Conservation (phyloP, 2,797 vertebrate species). For the Sebastes oblongus region DNA sequence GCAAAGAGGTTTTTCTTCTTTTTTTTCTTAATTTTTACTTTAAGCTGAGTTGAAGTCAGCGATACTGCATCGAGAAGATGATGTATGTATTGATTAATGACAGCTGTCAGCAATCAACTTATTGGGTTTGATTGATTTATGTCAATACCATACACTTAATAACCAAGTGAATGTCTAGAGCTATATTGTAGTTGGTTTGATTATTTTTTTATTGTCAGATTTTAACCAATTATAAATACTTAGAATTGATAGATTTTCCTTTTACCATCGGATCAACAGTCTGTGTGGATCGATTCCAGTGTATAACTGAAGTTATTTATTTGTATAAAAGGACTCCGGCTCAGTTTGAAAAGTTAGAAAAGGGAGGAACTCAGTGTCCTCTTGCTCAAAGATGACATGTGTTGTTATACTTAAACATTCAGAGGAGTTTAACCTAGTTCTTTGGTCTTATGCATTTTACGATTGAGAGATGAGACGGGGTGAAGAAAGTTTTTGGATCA, state of each 20-base stretch:
- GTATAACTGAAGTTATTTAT: neutral
- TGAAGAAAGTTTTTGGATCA: conserved; percentile 17
- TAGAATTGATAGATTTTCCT: neutral
- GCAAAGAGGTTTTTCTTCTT: neutral
- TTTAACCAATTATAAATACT: neutral
- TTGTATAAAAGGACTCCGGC: neutral
- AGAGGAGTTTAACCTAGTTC: neutral
- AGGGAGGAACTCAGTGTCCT: neutral
- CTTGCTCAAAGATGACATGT: neutral
- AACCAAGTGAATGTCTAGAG: conserved; percentile 3
- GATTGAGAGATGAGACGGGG: conserved; percentile 1
- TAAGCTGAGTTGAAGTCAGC: conserved; percentile 58
- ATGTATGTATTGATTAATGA: conserved; percentile 53
- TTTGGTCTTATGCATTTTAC: conserved; percentile 6
- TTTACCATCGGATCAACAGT: neutral
- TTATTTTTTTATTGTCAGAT: neutral
- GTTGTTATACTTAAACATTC: conserved; percentile 13
- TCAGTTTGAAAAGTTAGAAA: neutral
- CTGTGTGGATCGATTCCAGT: neutral
- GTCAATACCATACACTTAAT: neutral
- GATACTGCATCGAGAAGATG: conserved; percentile 14
- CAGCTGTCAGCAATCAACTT: neutral
- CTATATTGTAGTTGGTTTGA: neutral
- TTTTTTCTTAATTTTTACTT: conserved; percentile 14
- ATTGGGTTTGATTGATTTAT: conserved; percentile 4